Percentiles rank a stretch among this genome's conserved stretches.
Evolutionary conservation across 2,888 invertebrate species (phyloP).

Genomic region (Cataglyphis livida): DNA sequence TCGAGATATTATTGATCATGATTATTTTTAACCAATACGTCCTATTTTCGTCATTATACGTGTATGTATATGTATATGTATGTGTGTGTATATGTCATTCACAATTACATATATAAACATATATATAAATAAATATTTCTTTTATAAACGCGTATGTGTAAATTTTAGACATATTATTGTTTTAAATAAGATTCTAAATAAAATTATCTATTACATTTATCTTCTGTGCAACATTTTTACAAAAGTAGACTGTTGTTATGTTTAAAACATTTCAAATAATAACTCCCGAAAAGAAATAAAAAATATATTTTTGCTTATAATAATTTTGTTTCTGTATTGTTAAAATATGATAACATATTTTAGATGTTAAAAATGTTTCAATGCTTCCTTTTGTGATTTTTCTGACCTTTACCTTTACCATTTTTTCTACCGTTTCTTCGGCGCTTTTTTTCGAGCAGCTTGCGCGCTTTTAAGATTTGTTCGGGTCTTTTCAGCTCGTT

Average conservation of each 20-base stretch:
- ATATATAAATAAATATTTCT: not conserved
- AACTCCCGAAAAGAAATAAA: not conserved
- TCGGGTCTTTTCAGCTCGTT: slow-evolving; percentile 91
- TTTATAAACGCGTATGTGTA: not conserved
- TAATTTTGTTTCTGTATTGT: not conserved
- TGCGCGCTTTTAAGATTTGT: slow-evolving; percentile 92
- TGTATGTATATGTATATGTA: not conserved
- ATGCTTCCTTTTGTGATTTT: slow-evolving; percentile 67
- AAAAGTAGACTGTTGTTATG: not conserved
- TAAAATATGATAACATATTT: not conserved
- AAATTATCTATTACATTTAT: not conserved
- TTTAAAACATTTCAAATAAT: not conserved
- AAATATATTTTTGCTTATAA: not conserved
- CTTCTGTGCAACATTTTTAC: not conserved
- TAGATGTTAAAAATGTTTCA: slow-evolving; percentile 39
- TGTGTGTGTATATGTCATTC: not conserved
- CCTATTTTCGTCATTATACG: slow-evolving; percentile 21
- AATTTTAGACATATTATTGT: not conserved
- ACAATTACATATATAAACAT: not conserved
- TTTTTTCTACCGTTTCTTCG: slow-evolving; percentile 86
- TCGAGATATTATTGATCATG: slow-evolving; percentile 9
- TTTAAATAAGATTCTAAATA: not conserved
- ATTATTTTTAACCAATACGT: slow-evolving; percentile 13
- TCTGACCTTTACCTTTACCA: slow-evolving; percentile 85
- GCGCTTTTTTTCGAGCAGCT: slow-evolving; percentile 86